phyloP scores from a whole-genome alignment of 1,140 invertebrate species.

The fruit fly (Drosophila melanogaster) region DNA sequence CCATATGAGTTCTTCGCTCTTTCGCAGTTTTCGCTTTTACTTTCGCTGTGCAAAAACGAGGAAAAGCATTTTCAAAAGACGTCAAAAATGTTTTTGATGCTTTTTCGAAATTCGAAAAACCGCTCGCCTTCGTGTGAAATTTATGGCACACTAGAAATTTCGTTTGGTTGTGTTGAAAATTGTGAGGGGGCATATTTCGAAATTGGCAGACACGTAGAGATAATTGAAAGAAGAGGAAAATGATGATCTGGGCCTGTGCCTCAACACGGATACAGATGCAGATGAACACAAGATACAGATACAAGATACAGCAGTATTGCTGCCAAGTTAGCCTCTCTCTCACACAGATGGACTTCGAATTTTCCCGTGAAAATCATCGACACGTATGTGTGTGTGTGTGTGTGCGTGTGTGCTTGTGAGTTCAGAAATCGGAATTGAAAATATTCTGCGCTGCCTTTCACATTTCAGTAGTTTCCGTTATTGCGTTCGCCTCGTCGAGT shows the following conservation, averaged over 20 bases:
- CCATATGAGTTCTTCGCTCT: not conserved
- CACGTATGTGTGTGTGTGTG: slow-evolving; percentile 9
- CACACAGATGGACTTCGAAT: slow-evolving; percentile 46
- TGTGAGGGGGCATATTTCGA: slow-evolving; percentile 68
- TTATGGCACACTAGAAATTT: slow-evolving; percentile 22
- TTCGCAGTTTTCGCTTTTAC: slow-evolving; percentile 58
- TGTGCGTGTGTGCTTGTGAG: slow-evolving; percentile 29
- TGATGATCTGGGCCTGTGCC: slow-evolving; percentile 47
- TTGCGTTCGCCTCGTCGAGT: slow-evolving; percentile 75
- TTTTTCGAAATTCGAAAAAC: slow-evolving; percentile 35
- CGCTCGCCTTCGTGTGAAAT: slow-evolving; percentile 34
- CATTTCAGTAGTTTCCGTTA: slow-evolving; percentile 82
- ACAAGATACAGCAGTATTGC: slow-evolving; percentile 18
- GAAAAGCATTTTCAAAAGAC: slow-evolving; percentile 20
- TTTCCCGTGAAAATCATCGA: slow-evolving; percentile 38
- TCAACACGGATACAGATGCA: slow-evolving; percentile 57
- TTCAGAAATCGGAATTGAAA: slow-evolving; percentile 74
- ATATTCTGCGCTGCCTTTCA: slow-evolving; percentile 74
- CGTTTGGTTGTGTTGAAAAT: slow-evolving; percentile 22
- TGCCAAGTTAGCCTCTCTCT: slow-evolving; percentile 47
- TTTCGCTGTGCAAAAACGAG: slow-evolving; percentile 68
- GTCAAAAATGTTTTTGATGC: slow-evolving; percentile 29
- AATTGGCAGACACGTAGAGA: slow-evolving; percentile 58
- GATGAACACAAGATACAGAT: slow-evolving; percentile 21
- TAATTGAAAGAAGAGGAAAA: slow-evolving; percentile 23